phyloP scores from a whole-genome alignment of 2,888 invertebrate species.

The Bombylius discolor region DNA sequence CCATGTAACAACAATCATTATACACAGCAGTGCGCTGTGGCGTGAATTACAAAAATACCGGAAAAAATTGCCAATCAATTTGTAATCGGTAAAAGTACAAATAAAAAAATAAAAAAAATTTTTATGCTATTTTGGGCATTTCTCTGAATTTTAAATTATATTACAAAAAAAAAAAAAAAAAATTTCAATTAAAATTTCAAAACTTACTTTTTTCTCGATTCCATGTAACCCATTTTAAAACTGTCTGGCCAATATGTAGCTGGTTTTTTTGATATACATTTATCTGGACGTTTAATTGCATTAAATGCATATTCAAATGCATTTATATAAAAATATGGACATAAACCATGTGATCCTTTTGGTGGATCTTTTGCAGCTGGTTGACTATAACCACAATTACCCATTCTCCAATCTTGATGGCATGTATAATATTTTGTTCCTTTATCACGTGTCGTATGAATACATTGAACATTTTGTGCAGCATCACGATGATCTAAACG shows the following conservation, averaged over 20 bases:
- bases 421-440: conserved; percentile 28
- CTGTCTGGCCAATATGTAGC: conserved; percentile 22
- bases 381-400: conserved; percentile 29
- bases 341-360: conserved; percentile 27
- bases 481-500: conserved; percentile 24
- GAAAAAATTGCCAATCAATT: too few relatives aligned
- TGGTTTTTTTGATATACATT: conserved; percentile 21
- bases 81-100: too few relatives aligned
- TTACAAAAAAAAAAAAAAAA: too few relatives aligned
- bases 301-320: conserved; percentile 31
- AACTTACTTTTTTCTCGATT: conserved; percentile 21
- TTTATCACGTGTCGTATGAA: conserved; percentile 31
- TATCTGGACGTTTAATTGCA: conserved; percentile 22
- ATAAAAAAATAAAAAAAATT: too few relatives aligned
- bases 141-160: too few relatives aligned
- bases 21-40: too few relatives aligned
- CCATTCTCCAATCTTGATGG: conserved; percentile 31
- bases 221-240: conserved; percentile 31
- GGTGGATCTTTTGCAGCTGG: conserved; percentile 26
- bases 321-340: conserved; percentile 30
- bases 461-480: conserved; percentile 30
- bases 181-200: not conserved
- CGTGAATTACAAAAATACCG: too few relatives aligned
- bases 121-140: too few relatives aligned
- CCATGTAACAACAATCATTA: too few relatives aligned